These are phyloP conservation scores for Gasteruption jaculator DNA, from an alignment of 2,888 invertebrate genomes.

Conservation along the genomic window DNA sequence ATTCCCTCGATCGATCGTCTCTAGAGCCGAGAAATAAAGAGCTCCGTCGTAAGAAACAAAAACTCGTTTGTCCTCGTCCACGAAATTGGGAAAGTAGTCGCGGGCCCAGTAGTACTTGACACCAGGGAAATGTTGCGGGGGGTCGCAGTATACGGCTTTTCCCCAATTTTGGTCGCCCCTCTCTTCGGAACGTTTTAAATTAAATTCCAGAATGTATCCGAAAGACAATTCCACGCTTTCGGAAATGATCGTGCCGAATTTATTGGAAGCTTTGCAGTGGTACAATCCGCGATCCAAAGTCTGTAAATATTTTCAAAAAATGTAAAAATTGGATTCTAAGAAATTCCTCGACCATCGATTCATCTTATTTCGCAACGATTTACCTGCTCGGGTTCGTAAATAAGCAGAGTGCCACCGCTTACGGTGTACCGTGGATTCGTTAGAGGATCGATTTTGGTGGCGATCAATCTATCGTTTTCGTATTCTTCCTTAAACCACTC, in stretches of 20 bases:
- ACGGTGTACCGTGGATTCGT: conserved; percentile 72
- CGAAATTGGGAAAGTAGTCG: conserved; percentile 84
- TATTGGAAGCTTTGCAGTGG: conserved; percentile 88
- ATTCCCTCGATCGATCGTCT: conserved; percentile 82
- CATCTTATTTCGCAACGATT: conserved; percentile 13
- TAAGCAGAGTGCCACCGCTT: conserved; percentile 88
- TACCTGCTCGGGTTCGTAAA: conserved; percentile 73
- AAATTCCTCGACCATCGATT: conserved; percentile 1
- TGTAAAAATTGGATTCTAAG: conserved; percentile 1
- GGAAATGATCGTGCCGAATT: conserved; percentile 82
- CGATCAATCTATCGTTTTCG: conserved; percentile 70
- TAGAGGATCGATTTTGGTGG: conserved; percentile 73
- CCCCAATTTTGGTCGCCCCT: conserved; percentile 90
- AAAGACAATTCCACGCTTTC: conserved; percentile 85
- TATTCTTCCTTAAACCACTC: conserved; percentile 88
- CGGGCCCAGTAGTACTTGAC: conserved; percentile 91
- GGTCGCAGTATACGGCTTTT: conserved; percentile 87
- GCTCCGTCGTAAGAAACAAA: conserved; percentile 94
- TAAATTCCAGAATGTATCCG: conserved; percentile 85
- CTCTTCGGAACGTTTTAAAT: conserved; percentile 79
- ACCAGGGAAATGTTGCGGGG: conserved; percentile 85
- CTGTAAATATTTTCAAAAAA: conserved; percentile 39
- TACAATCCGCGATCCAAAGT: conserved; percentile 80
- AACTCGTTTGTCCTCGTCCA: conserved; percentile 87
- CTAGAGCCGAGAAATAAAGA: conserved; percentile 89